Evolutionary conservation across 2,888 invertebrate species (phyloP).

Genomic region (Tanypteryx hageni): DNA sequence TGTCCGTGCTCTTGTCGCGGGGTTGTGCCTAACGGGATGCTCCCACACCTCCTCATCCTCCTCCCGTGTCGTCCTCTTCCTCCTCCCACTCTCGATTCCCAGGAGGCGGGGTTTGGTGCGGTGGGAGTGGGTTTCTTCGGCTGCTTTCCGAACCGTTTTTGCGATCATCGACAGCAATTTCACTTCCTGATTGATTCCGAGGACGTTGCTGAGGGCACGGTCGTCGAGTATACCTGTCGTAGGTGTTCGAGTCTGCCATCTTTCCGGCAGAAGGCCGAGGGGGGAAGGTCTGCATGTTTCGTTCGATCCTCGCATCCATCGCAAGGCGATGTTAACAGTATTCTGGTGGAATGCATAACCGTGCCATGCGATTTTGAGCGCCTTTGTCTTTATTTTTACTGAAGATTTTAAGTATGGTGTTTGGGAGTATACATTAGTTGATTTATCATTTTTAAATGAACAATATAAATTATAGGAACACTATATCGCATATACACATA

Average conservation of each 20-base stretch:
- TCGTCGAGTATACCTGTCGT: neutral
- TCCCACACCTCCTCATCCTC: too few species aligned
- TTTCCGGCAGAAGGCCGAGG: neutral
- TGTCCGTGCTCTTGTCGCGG: conserved; percentile 53
- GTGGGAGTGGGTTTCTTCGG: conserved; percentile 15
- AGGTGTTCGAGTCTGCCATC: neutral
- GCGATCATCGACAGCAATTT: conserved; percentile 35
- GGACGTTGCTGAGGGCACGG: neutral
- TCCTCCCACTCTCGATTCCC: conserved; percentile 29
- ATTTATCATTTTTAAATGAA: too few species aligned
- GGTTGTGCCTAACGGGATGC: conserved; percentile 44
- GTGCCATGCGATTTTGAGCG: neutral
- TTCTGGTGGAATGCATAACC: neutral
- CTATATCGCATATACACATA: too few species aligned
- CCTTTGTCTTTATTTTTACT: too few species aligned
- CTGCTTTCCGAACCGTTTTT: conserved; percentile 5
- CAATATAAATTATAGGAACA: too few species aligned
- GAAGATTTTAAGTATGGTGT: too few species aligned
- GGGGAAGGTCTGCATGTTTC: neutral
- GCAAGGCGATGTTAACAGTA: neutral
- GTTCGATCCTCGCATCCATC: neutral
- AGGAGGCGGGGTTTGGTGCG: conserved; percentile 9
- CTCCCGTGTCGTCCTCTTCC: neutral
- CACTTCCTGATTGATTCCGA: conserved; percentile 53
- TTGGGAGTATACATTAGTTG: too few species aligned